Percentiles rank a stretch among this genome's conserved stretches.
phyloP scores from a whole-genome alignment of 2,888 invertebrate genomes.

The Cheilosia variabilis region DNA sequence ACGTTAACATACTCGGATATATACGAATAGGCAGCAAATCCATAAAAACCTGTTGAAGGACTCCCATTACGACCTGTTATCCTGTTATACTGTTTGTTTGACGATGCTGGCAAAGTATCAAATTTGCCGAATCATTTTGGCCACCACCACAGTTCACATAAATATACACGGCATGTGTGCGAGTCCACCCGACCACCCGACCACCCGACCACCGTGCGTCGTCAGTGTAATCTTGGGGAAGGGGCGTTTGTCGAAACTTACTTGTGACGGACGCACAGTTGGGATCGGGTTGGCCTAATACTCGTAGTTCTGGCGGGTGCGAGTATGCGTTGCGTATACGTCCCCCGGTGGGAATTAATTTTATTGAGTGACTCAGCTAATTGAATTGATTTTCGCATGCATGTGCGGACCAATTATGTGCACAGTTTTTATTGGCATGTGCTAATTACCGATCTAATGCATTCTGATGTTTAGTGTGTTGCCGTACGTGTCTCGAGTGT shows the following conservation, averaged over 20 bases:
- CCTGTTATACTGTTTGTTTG: constrained; percentile 54
- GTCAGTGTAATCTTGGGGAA: neutral
- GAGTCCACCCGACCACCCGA: neutral
- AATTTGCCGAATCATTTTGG: constrained; percentile 30
- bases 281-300: too few species aligned
- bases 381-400: constrained; percentile 59
- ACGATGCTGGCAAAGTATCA: constrained; percentile 21
- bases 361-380: constrained; percentile 58
- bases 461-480: neutral
- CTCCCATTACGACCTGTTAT: constrained; percentile 59
- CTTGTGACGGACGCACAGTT: constrained; percentile 25
- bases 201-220: neutral
- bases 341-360: constrained; percentile 24
- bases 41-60: constrained; percentile 72
- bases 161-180: neutral
- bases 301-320: neutral
- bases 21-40: constrained; percentile 37
- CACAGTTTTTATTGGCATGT: constrained; percentile 41
- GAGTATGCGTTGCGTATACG: neutral
- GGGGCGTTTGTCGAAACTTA: constrained; percentile 8
- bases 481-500: neutral
- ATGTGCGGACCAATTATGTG: constrained; percentile 20
- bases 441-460: constrained; percentile 50
- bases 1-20: constrained; percentile 16
- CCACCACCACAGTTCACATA: neutral